Evolutionary conservation across 2,113 vertebrate genomes (phyloP), one percentile per base, ranked within the genome.

Genomic region (Cyprinodon brontotheroides): DNA sequence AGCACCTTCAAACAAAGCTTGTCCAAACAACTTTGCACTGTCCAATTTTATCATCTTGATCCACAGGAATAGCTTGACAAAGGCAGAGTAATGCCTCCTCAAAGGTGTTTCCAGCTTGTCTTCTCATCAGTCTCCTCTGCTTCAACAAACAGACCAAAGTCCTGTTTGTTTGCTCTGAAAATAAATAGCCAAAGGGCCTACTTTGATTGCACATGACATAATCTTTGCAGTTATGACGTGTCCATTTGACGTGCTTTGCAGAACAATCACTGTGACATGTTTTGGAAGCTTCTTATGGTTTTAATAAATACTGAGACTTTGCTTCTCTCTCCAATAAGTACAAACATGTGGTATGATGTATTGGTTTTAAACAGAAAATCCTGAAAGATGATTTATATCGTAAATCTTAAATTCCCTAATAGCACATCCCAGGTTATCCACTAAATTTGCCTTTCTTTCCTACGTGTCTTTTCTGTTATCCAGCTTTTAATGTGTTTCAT

Each of bases 81-180:
- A 78, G 78, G 64, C 72, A 11, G 10, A 78, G 75, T 86, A 89
- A 91, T 77, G 82, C 77, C 63, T 72, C 75, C 36, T 3, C n/a
- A 57, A 62, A 48, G 14, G 43, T 72, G 57, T 40, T 64, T 75
- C 60, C 45, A 29, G 15, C 4, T 66, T 57, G 57, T 61, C 73
- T 60, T 72, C 72, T 80, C 66, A 47, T 72, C 65, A 61, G 4
- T 39, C 72, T 4, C 17, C 68, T 84, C 61, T 41, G 22, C 68
- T 87, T 86, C 76, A 62, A 63, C 80, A 89, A 90, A 90, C 83
- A 86, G 37, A 72, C 15, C 59, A 36, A 78, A 82, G 76, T 68
- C 81, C 65, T 74, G 90, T 89, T 92, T 92, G 85, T 89, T 91
- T 89, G 81, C 86, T 89, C 61, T 91, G 78, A 92, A 90, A 91